These are phyloP conservation scores for Dolichopus griseipennis DNA, from an alignment of 2,888 invertebrate genomes.

Conservation along the genomic window DNA sequence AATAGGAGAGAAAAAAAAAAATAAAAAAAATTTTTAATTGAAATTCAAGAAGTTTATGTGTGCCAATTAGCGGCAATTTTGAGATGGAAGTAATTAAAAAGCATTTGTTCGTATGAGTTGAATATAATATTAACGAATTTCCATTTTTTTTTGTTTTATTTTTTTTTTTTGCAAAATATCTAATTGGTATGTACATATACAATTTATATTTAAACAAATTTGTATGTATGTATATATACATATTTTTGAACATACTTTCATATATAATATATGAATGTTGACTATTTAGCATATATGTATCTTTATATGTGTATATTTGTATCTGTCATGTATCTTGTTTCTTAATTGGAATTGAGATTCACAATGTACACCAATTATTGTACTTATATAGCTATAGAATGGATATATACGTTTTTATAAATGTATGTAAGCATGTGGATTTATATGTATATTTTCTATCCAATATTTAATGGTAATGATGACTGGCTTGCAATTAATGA, in stretches of 20 bases:
- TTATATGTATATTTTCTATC: background rate
- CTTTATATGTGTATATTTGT: background rate
- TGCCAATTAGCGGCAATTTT: constrained; percentile 27
- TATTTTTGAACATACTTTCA: background rate
- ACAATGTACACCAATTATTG: background rate
- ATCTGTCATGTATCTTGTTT: background rate
- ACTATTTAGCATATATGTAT: background rate
- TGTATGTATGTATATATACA: background rate
- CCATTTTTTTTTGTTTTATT: background rate
- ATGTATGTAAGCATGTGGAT: too few species aligned
- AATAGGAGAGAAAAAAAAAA: constrained; percentile 1
- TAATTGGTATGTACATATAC: background rate
- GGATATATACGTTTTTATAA: too few species aligned
- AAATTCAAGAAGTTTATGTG: constrained; percentile 27
- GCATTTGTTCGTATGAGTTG: constrained; percentile 18
- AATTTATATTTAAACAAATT: background rate
- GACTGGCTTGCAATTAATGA: constrained; percentile 1
- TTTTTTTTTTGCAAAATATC: background rate
- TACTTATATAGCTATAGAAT: background rate
- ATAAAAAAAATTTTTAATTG: constrained; percentile 20
- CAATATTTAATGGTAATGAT: background rate
- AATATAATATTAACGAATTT: background rate
- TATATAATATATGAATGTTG: background rate
- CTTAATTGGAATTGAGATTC: constrained; percentile 4
- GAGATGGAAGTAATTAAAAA: constrained; percentile 26